phyloP scores from a whole-genome alignment of 2,797 vertebrate genomes.

The Denticeps clupeoides region DNA sequence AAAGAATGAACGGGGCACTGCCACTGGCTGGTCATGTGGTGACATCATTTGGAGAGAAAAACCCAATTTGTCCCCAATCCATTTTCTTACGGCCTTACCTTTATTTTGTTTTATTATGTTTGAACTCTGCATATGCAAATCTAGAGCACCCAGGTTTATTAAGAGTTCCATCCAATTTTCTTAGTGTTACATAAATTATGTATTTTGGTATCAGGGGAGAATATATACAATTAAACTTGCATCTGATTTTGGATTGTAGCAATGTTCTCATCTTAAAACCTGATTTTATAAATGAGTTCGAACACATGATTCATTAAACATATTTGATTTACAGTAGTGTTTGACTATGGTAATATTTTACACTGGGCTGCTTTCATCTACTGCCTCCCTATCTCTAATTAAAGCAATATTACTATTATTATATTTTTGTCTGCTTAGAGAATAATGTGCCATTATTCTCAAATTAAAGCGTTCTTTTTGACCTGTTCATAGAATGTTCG shows the following conservation, averaged over 20 bases:
- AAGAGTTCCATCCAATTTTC: background rate
- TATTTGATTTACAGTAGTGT: background rate
- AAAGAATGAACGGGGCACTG: too few species aligned
- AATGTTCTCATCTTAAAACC: background rate
- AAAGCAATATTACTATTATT: background rate
- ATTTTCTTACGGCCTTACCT: slow-evolving; percentile 22
- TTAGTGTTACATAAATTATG: background rate
- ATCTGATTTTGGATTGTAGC: background rate
- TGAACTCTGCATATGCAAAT: background rate
- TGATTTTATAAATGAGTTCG: background rate
- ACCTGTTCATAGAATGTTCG: too few species aligned
- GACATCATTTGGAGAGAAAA: too few species aligned
- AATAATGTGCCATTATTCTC: too few species aligned
- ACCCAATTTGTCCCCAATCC: too few species aligned
- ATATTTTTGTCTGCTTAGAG: too few species aligned
- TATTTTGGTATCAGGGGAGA: background rate
- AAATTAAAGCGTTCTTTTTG: too few species aligned
- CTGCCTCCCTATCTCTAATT: too few species aligned
- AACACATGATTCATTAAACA: background rate
- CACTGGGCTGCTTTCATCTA: background rate
- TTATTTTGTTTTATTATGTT: slow-evolving; percentile 11
- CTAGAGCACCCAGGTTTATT: background rate
- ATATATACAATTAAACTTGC: background rate
- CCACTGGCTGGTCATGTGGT: too few species aligned
- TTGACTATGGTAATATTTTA: background rate